A percentile compares a stretch with the other conserved stretches of the same genome.
phyloP scores from a whole-genome alignment of 2,888 invertebrate species.

The Agonopterix subpropinquella region DNA sequence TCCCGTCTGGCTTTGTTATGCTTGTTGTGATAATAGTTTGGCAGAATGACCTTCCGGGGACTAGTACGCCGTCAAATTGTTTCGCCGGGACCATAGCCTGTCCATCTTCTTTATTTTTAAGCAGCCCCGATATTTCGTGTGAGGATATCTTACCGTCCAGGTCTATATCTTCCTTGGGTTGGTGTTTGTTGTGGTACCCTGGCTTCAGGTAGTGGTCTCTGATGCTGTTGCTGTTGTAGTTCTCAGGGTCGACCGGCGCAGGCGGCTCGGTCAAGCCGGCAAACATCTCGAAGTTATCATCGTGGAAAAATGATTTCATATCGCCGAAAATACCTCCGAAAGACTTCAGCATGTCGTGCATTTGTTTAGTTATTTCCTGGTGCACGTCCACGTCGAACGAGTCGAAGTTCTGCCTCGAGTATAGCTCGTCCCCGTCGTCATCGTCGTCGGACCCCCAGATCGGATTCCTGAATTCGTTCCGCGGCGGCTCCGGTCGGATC shows the following conservation, averaged over 20 bases:
- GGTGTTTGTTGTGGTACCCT: conserved; percentile 40
- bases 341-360: conserved; percentile 54
- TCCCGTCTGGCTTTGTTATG: conserved; percentile 58
- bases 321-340: conserved; percentile 57
- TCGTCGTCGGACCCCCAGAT: conserved; percentile 67
- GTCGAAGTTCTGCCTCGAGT: conserved; percentile 40
- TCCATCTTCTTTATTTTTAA: conserved; percentile 43
- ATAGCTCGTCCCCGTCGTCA: conserved; percentile 57
- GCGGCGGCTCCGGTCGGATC: conserved; percentile 40
- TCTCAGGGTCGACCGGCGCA: conserved; percentile 24
- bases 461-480: conserved; percentile 65
- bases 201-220: conserved; percentile 65
- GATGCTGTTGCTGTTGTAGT: conserved; percentile 38
- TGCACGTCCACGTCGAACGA: conserved; percentile 42
- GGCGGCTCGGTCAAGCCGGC: conserved; percentile 15
- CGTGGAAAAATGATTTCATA: conserved; percentile 43
- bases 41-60: conserved; percentile 55
- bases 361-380: conserved; percentile 46
- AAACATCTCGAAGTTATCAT: conserved; percentile 29
- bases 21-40: conserved; percentile 64
- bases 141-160: conserved; percentile 64
- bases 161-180: conserved; percentile 50
- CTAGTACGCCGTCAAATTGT: conserved; percentile 43
- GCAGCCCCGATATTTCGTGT: conserved; percentile 56
- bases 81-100: conserved; percentile 15